Evolutionary conservation across 2,797 vertebrate species (phyloP).

Genomic region (Pogonophryne albipinna): DNA sequence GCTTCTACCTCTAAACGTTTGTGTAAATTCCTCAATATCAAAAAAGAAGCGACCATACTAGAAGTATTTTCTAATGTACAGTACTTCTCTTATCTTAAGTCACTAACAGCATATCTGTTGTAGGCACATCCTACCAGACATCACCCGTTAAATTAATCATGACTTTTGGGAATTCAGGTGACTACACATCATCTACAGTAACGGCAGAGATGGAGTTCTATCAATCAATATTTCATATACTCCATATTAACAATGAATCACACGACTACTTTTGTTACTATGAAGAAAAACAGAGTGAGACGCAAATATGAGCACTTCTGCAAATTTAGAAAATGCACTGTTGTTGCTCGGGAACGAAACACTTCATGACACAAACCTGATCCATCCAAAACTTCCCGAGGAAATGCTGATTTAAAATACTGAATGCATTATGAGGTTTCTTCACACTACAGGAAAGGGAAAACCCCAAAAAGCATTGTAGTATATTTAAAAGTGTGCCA

Average conservation of each 20-base stretch:
- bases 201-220: not conserved
- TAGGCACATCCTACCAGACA: not conserved
- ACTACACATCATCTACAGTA: not conserved
- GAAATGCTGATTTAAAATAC: too few relatives aligned
- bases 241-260: not conserved
- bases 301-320: not conserved
- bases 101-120: not conserved
- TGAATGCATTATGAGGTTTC: too few relatives aligned
- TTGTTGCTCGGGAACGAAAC: not conserved
- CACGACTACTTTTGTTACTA: not conserved
- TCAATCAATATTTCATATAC: not conserved
- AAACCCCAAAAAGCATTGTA: too few relatives aligned
- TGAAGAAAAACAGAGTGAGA: not conserved
- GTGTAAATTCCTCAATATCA: not conserved
- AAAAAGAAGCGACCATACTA: not conserved
- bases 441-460: too few relatives aligned
- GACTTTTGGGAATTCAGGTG: not conserved
- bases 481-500: too few relatives aligned
- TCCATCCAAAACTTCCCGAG: too few relatives aligned
- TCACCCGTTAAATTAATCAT: constrained; percentile 12
- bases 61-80: not conserved
- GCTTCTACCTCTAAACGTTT: not conserved
- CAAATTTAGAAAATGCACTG: too few relatives aligned
- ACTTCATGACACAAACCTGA: too few relatives aligned
- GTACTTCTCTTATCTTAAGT: not conserved